Base-by-base conservation (phyloP, 2,113 vertebrate species). In the Ictidomys tridecemlineatus region DNA sequence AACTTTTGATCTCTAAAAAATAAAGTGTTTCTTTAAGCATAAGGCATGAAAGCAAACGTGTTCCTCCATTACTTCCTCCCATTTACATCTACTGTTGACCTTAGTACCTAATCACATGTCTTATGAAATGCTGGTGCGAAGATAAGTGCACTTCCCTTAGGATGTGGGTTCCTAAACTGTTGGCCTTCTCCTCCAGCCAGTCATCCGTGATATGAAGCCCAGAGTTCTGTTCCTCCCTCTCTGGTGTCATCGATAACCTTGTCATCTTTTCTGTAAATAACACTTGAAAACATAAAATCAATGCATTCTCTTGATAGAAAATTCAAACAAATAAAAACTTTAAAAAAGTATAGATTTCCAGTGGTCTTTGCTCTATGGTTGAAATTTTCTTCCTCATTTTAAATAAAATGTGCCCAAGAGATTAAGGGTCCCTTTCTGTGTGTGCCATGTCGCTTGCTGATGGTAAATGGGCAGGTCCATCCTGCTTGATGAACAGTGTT, bases 41-140 rank as follows among this genome's bases (percentile, higher is more conserved):
- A 42, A 96, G n/a, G 0, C 67, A 82, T 77, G n/a, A 67, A 87
- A 63, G 63, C 73, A 63, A 74, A 45, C 16, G 18, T 16, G 42
- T 42, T 91, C 39, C 56, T 85, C 65, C 16, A 1, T 63, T 22
- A 67, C 37, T 51, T 85, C 73, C n/a, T 61, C 69, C 8, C 69
- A 8, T 45, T 86, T 84, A 11, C 42, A 51, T 88, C 51, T 85
- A 0, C 9, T 22, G 37, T 51, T 42, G 79, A 48, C 42, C 45
- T 65, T 67, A 42, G 37, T 22, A 1, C 51, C 3, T 18, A 6
- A 16, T 34, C 89, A 63, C n/a, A 1, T 0, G 0, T n/a, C 39
- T 51, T 53, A 42, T 7, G 84, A 90, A 80, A 53, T 7, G 39
- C 8, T 1, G 39, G 17, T 10, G 22, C 82, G 87, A 28, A 73